Percentiles rank a stretch among this genome's conserved stretches.
Conservation (phyloP, 2,797 vertebrate species). For the Eutrigla gurnardus region DNA sequence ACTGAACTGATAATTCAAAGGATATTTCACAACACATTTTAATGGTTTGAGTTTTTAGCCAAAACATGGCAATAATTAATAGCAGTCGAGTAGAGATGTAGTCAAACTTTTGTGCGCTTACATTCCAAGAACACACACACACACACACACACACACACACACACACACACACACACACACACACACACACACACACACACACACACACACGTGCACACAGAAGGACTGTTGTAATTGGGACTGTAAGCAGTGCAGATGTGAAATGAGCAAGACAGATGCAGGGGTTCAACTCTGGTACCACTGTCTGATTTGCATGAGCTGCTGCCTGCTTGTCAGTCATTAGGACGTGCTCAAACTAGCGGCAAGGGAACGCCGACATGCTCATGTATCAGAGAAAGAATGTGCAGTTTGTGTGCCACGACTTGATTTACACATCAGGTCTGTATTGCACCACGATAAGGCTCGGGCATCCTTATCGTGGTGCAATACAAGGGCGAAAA, state of each 20-base stretch:
- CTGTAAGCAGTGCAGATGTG: slow-evolving; percentile 58
- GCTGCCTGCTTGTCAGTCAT: slow-evolving; percentile 76
- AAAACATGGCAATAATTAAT: slow-evolving; percentile 8
- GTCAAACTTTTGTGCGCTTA: slow-evolving; percentile 2
- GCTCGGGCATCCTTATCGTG: slow-evolving; percentile 38
- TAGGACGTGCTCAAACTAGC: slow-evolving; percentile 68
- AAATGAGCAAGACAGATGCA: slow-evolving; percentile 72
- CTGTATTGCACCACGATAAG: slow-evolving; percentile 47
- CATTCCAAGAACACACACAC: not conserved
- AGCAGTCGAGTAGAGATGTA: not conserved
- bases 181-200: slow-evolving; percentile 6
- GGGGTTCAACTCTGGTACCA: slow-evolving; percentile 76
- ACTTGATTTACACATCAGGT: slow-evolving; percentile 56
- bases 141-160: not conserved
- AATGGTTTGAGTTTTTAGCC: not conserved
- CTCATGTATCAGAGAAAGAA: slow-evolving; percentile 33
- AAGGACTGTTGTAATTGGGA: slow-evolving; percentile 48
- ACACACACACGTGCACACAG: slow-evolving; percentile 6
- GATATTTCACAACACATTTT: not conserved
- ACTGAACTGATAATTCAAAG: not conserved
- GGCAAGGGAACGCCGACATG: slow-evolving; percentile 43
- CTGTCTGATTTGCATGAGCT: slow-evolving; percentile 78
- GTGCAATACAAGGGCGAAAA: slow-evolving; percentile 47
- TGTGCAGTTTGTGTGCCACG: slow-evolving; percentile 28
- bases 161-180: not conserved